These are phyloP conservation scores for Plectropomus leopardus DNA, from an alignment of 2,113 vertebrate species.

Conservation along the genomic window DNA sequence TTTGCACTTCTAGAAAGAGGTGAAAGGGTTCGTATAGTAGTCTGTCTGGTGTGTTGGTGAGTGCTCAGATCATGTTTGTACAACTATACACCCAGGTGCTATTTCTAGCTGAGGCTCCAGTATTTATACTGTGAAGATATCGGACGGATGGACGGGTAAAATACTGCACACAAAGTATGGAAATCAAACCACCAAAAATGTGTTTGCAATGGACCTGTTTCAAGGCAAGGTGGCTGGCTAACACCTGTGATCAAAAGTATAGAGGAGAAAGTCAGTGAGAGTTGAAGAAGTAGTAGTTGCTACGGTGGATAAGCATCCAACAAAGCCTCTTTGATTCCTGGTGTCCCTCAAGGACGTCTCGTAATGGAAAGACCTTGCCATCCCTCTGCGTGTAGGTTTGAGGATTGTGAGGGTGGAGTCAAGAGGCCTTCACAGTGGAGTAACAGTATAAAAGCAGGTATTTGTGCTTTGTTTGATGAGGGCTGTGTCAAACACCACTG, in stretches of 20 bases:
- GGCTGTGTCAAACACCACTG: slow-evolving; percentile 56
- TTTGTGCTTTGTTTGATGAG: slow-evolving; percentile 81
- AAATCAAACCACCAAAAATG: slow-evolving; percentile 59
- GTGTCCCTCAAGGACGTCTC: slow-evolving; percentile 55
- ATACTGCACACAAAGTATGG: slow-evolving; percentile 32
- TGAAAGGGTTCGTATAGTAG: slow-evolving; percentile 56
- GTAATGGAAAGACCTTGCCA: slow-evolving; percentile 56
- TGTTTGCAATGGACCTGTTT: slow-evolving; percentile 72
- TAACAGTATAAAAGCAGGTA: slow-evolving; percentile 81
- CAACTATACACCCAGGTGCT: slow-evolving; percentile 40
- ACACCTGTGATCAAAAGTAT: slow-evolving; percentile 59
- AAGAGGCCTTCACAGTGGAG: slow-evolving; percentile 84
- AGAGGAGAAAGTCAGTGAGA: slow-evolving; percentile 58
- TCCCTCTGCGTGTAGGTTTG: slow-evolving; percentile 39
- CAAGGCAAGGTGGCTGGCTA: slow-evolving; percentile 74
- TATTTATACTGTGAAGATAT: slow-evolving; percentile 51
- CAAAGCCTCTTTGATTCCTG: slow-evolving; percentile 58
- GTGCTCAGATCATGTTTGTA: slow-evolving; percentile 49
- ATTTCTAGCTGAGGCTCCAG: slow-evolving; percentile 47
- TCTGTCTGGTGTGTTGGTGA: slow-evolving; percentile 48
- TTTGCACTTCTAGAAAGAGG: slow-evolving; percentile 67
- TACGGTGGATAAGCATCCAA: slow-evolving; percentile 66
- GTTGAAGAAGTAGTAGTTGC: slow-evolving; percentile 55
- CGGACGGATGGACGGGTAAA: slow-evolving; percentile 27
- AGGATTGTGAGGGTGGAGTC: slow-evolving; percentile 67